Evolutionary conservation across 2,888 invertebrate species (phyloP), one percentile per base, ranked within the genome.

Genomic region (Temnothorax unifasciatus): DNA sequence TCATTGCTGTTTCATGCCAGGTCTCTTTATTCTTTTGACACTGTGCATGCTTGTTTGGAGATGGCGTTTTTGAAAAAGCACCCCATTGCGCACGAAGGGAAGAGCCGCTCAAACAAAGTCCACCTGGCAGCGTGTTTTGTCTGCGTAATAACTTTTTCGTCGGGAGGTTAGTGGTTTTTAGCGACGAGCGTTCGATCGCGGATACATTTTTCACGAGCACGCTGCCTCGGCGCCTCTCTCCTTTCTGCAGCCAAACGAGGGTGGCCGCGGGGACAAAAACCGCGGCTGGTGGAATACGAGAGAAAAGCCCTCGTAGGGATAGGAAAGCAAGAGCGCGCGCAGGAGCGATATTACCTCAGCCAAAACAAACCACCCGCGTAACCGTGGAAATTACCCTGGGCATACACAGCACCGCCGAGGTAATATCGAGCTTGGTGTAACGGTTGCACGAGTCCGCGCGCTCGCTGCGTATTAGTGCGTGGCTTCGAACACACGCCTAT

Each of bases 331-430:
- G 47, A n/a, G 83, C 44, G 63, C 54, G 34, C n/a, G 34, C 11
- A 73, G 59, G 83, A 61, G 64, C 82, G 86, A 85, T 88, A 91
- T 89, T 88, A 89, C 81, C 25, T 15, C 83, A 79, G 83, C 87
- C 85, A 81, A 90, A 86, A 90, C 88, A 87, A 84, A 83, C 63
- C 38, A 76, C 41, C 83, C 89, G 86, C 89, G 86, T 88, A 87
- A 89, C 90, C 64, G 87, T 82, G 86, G 86, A 90, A 92, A 91
- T 90, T 88, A 88, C 84, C 82, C 54, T 61, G 81, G 75, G 82
- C 85, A 86, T 83, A 90, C 87, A 66, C 83, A 73, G 82, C 86
- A 83, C 59, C 84, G 59, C 63, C 68, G 64, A 52, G 57, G 83
- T 89, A 89, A 91, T 90, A 89, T 89, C 83, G 83, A 77, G 41